Base-by-base conservation (phyloP, 2,113 vertebrate genomes). In the Gobio gobio region DNA sequence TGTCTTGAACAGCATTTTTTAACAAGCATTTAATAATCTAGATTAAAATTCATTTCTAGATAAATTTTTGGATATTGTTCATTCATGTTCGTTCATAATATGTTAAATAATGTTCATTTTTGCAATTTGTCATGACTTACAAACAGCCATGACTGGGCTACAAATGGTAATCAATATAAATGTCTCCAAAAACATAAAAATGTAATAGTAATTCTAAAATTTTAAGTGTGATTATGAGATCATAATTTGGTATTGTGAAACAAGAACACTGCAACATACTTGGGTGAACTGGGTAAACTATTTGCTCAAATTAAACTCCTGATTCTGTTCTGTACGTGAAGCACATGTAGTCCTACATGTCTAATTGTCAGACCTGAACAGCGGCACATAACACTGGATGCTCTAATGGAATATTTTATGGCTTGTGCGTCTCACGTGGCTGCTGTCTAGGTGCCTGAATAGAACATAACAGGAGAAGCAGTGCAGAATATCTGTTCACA, bases 401-500 rank as follows among this genome's bases (percentile, higher is more conserved):
- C 49, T 33, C 8, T 56, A 20, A 49, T 78, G 36, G 36, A 78
- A 78, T 24, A 78, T 61, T n/a, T 61, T 5, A 78, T 78, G 58
- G 1, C 40, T 22, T 59, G 33, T 58, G 76, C 20, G 0, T 58
- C 76, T 78, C 54, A 59, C 10, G 4, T 40, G 29, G 51, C 20
- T 43, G 18, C 10, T 47, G 72, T 75, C 45, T 49, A 6, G 29
- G 33, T n/a, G 12, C 33, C 33, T 56, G 76, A 78, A 43, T n/a
- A 36, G 76, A 49, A 36, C 4, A 45, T 47, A 47, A 24, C n/a
- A 26, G 40, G 3, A 26, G 56, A 79, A 79, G 24, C 24, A 29
- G 40, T 47, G 40, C n/a, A 18, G 16, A 82, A 70, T 68, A 82
- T 82, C 63, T 68, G 16, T 43, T 82, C 47, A 36, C 14, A 36